A percentile compares a stretch with the other conserved stretches of the same genome.
phyloP scores from a whole-genome alignment of 1,140 invertebrate species.

The Dendrolimus kikuchii region DNA sequence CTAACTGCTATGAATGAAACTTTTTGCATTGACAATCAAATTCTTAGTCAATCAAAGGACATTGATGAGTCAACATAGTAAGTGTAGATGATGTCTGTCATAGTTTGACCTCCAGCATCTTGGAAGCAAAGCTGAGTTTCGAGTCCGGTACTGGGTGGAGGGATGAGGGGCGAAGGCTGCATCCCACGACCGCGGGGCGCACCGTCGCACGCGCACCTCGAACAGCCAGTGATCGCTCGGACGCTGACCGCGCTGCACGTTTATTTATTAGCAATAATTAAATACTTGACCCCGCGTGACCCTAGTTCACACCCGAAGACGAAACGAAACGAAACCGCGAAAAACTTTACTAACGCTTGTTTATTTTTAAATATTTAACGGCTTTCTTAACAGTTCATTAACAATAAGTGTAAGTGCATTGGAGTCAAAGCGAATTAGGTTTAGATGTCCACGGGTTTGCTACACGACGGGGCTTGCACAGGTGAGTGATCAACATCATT shows the following conservation, averaged over 20 bases:
- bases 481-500: slow-evolving; percentile 29
- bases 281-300: slow-evolving; percentile 45
- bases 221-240: slow-evolving; percentile 47
- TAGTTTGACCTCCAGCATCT: too few relatives aligned
- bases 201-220: slow-evolving; percentile 6
- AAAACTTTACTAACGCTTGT: slow-evolving; percentile 13
- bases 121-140: not conserved
- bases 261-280: not conserved
- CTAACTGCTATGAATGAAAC: too few relatives aligned
- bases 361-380: too few relatives aligned
- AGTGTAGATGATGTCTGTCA: too few relatives aligned
- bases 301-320: slow-evolving; percentile 41
- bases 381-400: too few relatives aligned
- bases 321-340: slow-evolving; percentile 52
- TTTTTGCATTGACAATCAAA: too few relatives aligned
- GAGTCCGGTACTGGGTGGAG: not conserved
- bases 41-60: too few relatives aligned
- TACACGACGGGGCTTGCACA: slow-evolving; percentile 24
- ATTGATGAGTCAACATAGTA: too few relatives aligned
- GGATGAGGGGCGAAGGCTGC: slow-evolving; percentile 27
- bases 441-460: slow-evolving; percentile 43
- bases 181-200: slow-evolving; percentile 14
- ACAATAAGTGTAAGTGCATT: slow-evolving; percentile 18
- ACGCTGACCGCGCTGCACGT: slow-evolving; percentile 38
- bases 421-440: slow-evolving; percentile 20